phyloP scores from a whole-genome alignment of 2,888 invertebrate species.

The Drosophila rubida region DNA sequence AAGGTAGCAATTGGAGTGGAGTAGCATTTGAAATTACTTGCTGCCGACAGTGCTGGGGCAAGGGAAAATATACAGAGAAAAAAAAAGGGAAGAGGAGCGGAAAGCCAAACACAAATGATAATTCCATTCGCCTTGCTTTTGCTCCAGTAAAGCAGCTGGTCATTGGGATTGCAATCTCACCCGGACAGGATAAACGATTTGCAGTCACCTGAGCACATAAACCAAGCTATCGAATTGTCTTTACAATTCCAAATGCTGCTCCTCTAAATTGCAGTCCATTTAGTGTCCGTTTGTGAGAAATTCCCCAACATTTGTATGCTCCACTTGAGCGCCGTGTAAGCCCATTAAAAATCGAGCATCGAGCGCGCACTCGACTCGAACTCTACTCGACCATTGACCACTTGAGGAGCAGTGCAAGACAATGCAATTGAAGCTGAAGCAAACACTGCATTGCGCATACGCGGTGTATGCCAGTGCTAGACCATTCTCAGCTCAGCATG shows the following conservation, averaged over 20 bases:
- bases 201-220: constrained; percentile 52
- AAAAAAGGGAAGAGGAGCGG: background rate
- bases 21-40: constrained; percentile 29
- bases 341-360: constrained; percentile 45
- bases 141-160: constrained; percentile 7
- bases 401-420: constrained; percentile 32
- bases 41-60: constrained; percentile 3
- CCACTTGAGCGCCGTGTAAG: constrained; percentile 40
- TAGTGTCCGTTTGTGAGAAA: constrained; percentile 39
- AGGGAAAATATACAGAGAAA: background rate
- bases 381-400: constrained; percentile 4
- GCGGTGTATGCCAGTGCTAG: constrained; percentile 27
- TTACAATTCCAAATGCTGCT: constrained; percentile 34
- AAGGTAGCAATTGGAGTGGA: constrained; percentile 18
- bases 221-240: constrained; percentile 49
- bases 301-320: constrained; percentile 59
- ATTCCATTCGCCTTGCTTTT: constrained; percentile 39
- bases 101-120: constrained; percentile 35
- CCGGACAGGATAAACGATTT: constrained; percentile 48
- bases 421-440: constrained; percentile 31
- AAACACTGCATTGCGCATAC: constrained; percentile 46
- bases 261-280: constrained; percentile 49
- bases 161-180: constrained; percentile 30
- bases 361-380: background rate
- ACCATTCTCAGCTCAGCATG: constrained; percentile 32